Evolutionary conservation across 1,140 invertebrate species (phyloP), one percentile per base, ranked within the genome.

Genomic region (Drosophila rufa): DNA sequence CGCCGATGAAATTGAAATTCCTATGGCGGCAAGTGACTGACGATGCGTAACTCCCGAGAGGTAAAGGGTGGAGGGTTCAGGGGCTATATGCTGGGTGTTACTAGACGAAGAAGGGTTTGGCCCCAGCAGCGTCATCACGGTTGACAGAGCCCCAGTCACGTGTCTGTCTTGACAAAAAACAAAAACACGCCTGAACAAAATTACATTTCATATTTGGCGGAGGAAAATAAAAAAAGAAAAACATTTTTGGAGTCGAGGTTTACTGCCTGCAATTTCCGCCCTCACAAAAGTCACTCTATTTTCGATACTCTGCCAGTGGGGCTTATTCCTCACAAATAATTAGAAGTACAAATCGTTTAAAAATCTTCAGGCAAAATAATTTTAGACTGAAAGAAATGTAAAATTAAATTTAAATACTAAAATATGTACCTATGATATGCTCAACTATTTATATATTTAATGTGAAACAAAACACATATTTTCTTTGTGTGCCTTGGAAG

Each of bases 1-100:
- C 36, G 38, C 36, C 80, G 65, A 81, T 81, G 65, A 50, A 65
- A 73, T 75, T 61, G 79, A 87, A 70, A 87, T 87, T 84, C 85
- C 84, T 65, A 70, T 89, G 68, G 60, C 76, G 65, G 71, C 76
- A 70, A 76, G 48, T 77, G 85, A 33, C 70, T 80, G 80, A 42
- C 84, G 77, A 78, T 75, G 84, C 84, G 77, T 89, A 78, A 84
- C 84, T 59, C 25, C 57, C 51, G 30, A 19, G 38, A 40, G 65
- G 45, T n/a, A 46, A 17, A 38, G 33, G 17, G 8, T n/a, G n/a
- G n/a, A 30, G 14, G 45, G 60, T 14, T 12, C 11, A 51, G 69
- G 71, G 25, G 17, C 53, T n/a, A 42, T n/a, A 42, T 42, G 15
- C 36, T 38, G 15, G 40, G 36, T 14, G 36, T 22, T 38, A 38